Conservation (phyloP, 2,888 invertebrate species). For the Hyles lineata region DNA sequence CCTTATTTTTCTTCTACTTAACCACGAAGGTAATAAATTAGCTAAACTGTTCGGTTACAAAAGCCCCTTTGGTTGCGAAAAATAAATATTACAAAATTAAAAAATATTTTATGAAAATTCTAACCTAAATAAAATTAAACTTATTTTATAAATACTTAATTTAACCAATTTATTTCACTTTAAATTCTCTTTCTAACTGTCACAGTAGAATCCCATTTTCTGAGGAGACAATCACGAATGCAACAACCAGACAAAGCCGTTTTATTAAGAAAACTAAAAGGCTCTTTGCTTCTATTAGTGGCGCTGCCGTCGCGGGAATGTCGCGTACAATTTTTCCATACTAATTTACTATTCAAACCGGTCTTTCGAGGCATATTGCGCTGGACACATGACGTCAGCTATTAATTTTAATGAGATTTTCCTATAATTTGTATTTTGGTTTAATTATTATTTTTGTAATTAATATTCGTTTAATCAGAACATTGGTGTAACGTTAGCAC, state of each 20-base stretch:
- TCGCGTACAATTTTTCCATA: conserved; percentile 18
- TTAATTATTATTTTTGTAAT: background rate
- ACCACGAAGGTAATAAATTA: no score
- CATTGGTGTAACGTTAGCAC: no score
- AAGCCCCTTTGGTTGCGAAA: no score
- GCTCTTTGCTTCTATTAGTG: conserved; percentile 20
- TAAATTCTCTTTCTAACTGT: background rate
- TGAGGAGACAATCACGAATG: background rate
- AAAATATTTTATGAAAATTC: no score
- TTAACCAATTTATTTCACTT: background rate
- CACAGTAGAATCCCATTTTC: background rate
- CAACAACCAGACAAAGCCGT: conserved; percentile 23
- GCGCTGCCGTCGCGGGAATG: background rate
- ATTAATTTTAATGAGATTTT: background rate
- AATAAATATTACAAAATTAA: no score
- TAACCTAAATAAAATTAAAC: no score
- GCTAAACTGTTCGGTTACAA: no score
- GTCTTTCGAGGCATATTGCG: background rate
- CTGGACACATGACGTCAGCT: background rate
- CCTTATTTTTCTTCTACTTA: no score
- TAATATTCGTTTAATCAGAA: background rate
- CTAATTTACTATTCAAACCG: background rate
- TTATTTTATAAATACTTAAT: background rate
- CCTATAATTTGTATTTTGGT: background rate
- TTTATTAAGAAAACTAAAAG: conserved; percentile 26